Evolutionary conservation across 2,888 invertebrate species (phyloP), one percentile per base, ranked within the genome.

Genomic region (Keiferia lycopersicella): DNA sequence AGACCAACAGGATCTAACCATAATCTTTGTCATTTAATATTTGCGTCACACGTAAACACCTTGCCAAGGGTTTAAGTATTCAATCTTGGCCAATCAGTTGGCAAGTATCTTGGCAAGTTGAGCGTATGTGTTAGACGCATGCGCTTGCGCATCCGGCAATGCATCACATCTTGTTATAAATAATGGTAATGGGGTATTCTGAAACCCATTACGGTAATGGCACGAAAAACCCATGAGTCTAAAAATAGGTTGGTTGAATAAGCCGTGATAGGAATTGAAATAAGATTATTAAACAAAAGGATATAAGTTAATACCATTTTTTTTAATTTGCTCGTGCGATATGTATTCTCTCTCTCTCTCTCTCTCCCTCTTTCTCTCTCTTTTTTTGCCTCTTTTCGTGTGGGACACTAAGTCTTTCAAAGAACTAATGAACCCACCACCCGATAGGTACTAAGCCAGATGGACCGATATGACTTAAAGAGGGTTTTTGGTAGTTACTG

Each of bases 81-180:
- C 69, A 66, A 68, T 69, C 71, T 65, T 61, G 62, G 68, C 59
- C 66, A 69, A 73, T 70, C 71, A 69, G 68, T 73, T 75, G 74
- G 73, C 34, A 34, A 34, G 34, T 26, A 26, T 6, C 26, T 26
- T 26, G 26, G 26, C 26, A 26, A 26, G 26, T 26, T 26, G 26
- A 63, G 65, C 30, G 61, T 67, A 20, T 62, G 53, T 65, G 63
- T 63, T 50, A 48, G 10, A 51, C 50, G 34, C 34, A 34, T 34
- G 34, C 50, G 34, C 34, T 7, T 34, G 34, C 53, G 65, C 63
- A 66, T 70, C 71, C 70, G 70, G 67, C 69, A 65, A 51, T n/a
- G 45, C 50, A 64, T 64, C 51, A 59, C 61, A 53, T 20, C 57
- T 67, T 59, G 58, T 63, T 56, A 56, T 45, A 22, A 57, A 34